Evolutionary conservation across 2,888 invertebrate genomes (phyloP).

Genomic region (Ophioninae sp.): DNA sequence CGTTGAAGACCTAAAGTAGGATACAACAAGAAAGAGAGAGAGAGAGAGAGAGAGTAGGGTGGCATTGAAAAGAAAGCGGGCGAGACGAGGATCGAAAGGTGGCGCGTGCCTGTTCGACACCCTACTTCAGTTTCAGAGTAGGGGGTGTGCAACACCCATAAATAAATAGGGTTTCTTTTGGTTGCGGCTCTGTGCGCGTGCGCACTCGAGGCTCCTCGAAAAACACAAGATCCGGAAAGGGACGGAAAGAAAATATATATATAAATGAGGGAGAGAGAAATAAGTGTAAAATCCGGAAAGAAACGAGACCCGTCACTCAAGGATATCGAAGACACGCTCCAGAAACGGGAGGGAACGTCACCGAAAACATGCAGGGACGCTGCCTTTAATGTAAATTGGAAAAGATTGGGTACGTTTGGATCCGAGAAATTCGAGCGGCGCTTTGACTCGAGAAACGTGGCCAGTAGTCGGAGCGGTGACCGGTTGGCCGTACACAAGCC

Average conservation of each 20-base stretch:
- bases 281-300: constrained; percentile 47
- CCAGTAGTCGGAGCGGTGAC: no score
- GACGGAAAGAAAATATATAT: not conserved
- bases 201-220: constrained; percentile 52
- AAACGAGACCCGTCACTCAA: constrained; percentile 25
- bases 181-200: constrained; percentile 65
- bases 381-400: not conserved
- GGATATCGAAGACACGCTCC: constrained; percentile 21
- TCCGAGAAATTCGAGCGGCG: not conserved
- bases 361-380: not conserved
- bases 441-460: not conserved
- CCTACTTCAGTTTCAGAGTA: constrained; percentile 76
- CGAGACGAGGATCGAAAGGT: constrained; percentile 62
- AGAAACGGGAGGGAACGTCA: constrained; percentile 19
- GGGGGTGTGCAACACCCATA: constrained; percentile 76
- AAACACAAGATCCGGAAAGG: constrained; percentile 37
- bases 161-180: constrained; percentile 80
- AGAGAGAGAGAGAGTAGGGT: constrained; percentile 39
- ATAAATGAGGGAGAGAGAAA: constrained; percentile 33
- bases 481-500: no score
- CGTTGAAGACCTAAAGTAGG: constrained; percentile 26
- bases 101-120: constrained; percentile 76
- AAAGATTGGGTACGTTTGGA: not conserved
- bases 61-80: constrained; percentile 57
- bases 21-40: constrained; percentile 9